Base-by-base conservation (phyloP, 2,797 vertebrate species). In the Megaceryle alcyon region DNA sequence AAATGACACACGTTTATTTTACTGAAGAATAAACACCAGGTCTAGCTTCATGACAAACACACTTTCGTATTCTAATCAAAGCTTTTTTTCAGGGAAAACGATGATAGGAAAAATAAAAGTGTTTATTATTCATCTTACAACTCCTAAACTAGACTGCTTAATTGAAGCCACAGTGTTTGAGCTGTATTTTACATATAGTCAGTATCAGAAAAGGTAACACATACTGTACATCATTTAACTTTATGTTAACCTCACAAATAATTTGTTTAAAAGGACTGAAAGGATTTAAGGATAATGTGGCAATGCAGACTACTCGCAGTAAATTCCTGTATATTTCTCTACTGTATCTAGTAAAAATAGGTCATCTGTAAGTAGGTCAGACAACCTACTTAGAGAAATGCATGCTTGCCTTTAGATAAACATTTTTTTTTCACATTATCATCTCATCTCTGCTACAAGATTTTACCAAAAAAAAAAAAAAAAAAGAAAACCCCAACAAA, bases 331-430 rank as follows among this genome's bases (percentile, higher is more conserved):
- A 60, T 63, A 88, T 94, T 93, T 85, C 91, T 96, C 46, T 91
- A 97, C 85, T 94, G 33, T 86, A 96, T 92, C 87, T 78, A 94
- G 92, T 31, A 97, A 98, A 98, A 98, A 97, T 97, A 98, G 98
- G 98, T 98, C 98, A 98, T 73, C 94, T 28, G 46, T 93, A 99
- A 98, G 96, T 98, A 98, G 98, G 98, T 93, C 98, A 98, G 48
- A 88, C 94, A 96, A 92, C 78, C 92, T 97, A 97, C 82, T 83
- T 49, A 87, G 82, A 88, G 35, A 73, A 95, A 96, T 59, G 37
- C 95, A 63, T 37, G 54, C 65, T 71, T 91, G 78, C 69, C 70
- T 91, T 86, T 57, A 90, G 43, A 81, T 61, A 96, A 91, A 95
- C 25, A 51, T 35, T 21, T 57, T 44, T 69, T 28, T 10, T 29